Evolutionary conservation across 2,113 vertebrate genomes (phyloP).

Genomic region (Brachyhypopomus gauderio): DNA sequence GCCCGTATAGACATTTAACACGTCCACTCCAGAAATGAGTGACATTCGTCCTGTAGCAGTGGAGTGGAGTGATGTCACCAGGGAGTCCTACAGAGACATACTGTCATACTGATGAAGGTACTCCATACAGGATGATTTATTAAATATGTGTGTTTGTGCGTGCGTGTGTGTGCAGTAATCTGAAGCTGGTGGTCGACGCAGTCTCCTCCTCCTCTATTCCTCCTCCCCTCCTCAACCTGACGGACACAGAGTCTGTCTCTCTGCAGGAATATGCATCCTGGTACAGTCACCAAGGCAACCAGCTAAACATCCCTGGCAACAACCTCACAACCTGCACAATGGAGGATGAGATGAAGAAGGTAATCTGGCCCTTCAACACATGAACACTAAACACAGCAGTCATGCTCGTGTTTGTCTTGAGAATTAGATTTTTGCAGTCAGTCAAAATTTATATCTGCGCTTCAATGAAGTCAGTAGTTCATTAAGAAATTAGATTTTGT

Average conservation of each 20-base stretch:
- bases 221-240: slow-evolving; percentile 48
- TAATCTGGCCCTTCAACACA: slow-evolving; percentile 35
- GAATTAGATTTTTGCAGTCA: too few relatives aligned
- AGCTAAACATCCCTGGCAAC: neutral
- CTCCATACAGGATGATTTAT: too few relatives aligned
- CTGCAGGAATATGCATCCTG: slow-evolving; percentile 68
- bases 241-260: slow-evolving; percentile 43
- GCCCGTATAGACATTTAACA: too few relatives aligned
- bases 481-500: too few relatives aligned
- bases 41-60: too few relatives aligned
- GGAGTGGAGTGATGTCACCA: too few relatives aligned
- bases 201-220: slow-evolving; percentile 19
- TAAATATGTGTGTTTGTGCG: slow-evolving; percentile 14
- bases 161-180: slow-evolving; percentile 68
- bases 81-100: too few relatives aligned
- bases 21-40: too few relatives aligned
- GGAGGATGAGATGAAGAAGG: slow-evolving; percentile 78
- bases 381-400: neutral
- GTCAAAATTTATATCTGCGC: too few relatives aligned
- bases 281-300: slow-evolving; percentile 48
- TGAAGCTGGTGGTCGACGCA: slow-evolving; percentile 38
- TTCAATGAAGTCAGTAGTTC: too few relatives aligned
- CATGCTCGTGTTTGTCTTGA: too few relatives aligned
- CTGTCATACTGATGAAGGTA: too few relatives aligned
- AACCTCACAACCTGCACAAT: slow-evolving; percentile 68